Base-by-base conservation (phyloP, 2,888 invertebrate genomes). In the Cheilosia vulpina region DNA sequence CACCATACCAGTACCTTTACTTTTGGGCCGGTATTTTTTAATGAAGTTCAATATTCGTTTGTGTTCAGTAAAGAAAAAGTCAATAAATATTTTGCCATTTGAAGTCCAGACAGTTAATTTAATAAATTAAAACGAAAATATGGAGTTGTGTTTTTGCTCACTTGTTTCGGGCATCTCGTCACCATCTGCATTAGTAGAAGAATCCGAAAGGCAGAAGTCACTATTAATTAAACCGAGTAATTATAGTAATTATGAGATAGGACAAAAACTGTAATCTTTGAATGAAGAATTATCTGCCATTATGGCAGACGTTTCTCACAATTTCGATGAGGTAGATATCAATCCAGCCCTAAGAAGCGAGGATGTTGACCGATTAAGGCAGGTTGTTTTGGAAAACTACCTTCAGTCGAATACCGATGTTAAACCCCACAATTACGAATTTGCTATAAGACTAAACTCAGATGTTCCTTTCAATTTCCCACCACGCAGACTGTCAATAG, bases 1-100 rank as follows among this genome's bases (percentile, higher is more conserved):
- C n/a, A 66, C 53, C 24, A 71, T 71, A 50, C 58, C 58, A 47
- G 71, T 58, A 47, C 58, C 71, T 17, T 38, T 58, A 71, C 71
- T n/a, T n/a, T n/a, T n/a, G n/a, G n/a, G n/a, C n/a, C n/a, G n/a
- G n/a, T n/a, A n/a, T n/a, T n/a, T n/a, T n/a, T n/a, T n/a, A n/a
- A n/a, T n/a, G n/a, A n/a, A n/a, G n/a, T n/a, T n/a, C n/a, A n/a
- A n/a, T n/a, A n/a, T n/a, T n/a, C n/a, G n/a, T n/a, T n/a, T n/a
- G n/a, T n/a, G n/a, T n/a, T n/a, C n/a, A n/a, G n/a, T 62, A 60
- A 60, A 31, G 4, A 60, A 65, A 52, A 52, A 65, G 1, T 19
- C 17, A 52, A 52, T 50, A 34, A 41, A 65, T 52, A 34, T 52
- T 15, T 63, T 63, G 27, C 27, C 27, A 17, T 17, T 47, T 45